Base-by-base conservation (phyloP, 2,797 vertebrate species). In the Oreonectes daqikongensis region DNA sequence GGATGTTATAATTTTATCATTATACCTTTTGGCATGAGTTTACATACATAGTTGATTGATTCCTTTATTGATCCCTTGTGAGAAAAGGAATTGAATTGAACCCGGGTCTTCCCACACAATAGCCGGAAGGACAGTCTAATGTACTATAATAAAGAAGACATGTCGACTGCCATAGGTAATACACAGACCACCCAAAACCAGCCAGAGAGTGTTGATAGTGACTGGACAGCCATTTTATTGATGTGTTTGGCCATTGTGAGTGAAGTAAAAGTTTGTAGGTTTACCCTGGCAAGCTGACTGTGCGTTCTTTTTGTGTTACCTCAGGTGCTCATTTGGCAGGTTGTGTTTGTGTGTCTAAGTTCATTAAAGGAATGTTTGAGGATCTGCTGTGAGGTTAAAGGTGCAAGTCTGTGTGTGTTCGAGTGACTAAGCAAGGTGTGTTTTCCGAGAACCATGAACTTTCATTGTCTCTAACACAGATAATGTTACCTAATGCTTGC, bases 351-450 rank as follows among this genome's bases (percentile, higher is more conserved):
- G 55, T 38, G 78, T 46, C 32, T 46, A 20, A 57, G 38, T 60
- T 64, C 15, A 50, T 50, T 24, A 32, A 59, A 32, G 6, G 15
- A 48, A 53, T 53, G 11, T 53, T 6, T 30, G 55, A 26, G 4
- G 26, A 30, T 59, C 15, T 57, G 26, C 24, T 8, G 26, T 59
- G 14, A 17, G 1, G 22, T 59, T 59, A 17, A 59, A 7, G 12
- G 14, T 50, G 57, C 12, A 18, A 35, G 40, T 28, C 18, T 57
- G 42, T 63, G 22, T 75, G 61, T 60, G 42, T 69, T 20, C 67
- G 42, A 32, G 35, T 76, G 74, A 76, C 74, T 76, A 28, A 52
- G 65, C 74, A 52, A 69, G 42, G 65, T 76, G 74, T 69, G 55
- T 60, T 30, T 61, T 69, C 42, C 40, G 65, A 38, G 55, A 76